Percentiles rank a stretch among this genome's conserved stretches.
phyloP scores from a whole-genome alignment of 2,113 vertebrate species.

The Peromyscus maniculatus region DNA sequence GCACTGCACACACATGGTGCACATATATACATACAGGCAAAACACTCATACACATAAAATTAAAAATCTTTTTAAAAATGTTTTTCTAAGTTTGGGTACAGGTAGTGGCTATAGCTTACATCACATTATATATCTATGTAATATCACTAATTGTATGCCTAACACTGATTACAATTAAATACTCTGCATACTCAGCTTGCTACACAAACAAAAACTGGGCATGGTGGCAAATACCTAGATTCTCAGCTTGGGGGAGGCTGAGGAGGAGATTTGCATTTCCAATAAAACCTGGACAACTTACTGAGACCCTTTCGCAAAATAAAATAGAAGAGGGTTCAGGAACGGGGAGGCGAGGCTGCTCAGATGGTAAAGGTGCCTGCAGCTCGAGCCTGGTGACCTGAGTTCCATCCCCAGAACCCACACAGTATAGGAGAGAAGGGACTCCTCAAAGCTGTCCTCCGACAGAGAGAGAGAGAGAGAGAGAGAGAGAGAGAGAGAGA shows the following conservation, averaged over 20 bases:
- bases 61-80: neutral
- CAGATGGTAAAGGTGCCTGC: neutral
- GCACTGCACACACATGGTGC: neutral
- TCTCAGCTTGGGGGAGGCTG: neutral
- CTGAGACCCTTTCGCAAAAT: neutral
- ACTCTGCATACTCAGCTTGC: neutral
- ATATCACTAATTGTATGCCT: neutral
- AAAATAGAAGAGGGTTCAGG: neutral
- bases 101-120: neutral
- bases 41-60: neutral
- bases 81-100: neutral
- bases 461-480: neutral
- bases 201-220: neutral
- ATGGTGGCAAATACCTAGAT: neutral
- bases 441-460: neutral
- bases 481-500: neutral
- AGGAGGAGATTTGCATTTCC: neutral
- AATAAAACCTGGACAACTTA: neutral
- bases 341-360: neutral
- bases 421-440: neutral
- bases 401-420: neutral
- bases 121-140: neutral
- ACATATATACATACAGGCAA: neutral
- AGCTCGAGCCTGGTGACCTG: neutral
- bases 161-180: neutral